Evolutionary conservation across 2,113 vertebrate species (phyloP), one percentile per base, ranked within the genome.

Genomic region (Setophaga petechia): DNA sequence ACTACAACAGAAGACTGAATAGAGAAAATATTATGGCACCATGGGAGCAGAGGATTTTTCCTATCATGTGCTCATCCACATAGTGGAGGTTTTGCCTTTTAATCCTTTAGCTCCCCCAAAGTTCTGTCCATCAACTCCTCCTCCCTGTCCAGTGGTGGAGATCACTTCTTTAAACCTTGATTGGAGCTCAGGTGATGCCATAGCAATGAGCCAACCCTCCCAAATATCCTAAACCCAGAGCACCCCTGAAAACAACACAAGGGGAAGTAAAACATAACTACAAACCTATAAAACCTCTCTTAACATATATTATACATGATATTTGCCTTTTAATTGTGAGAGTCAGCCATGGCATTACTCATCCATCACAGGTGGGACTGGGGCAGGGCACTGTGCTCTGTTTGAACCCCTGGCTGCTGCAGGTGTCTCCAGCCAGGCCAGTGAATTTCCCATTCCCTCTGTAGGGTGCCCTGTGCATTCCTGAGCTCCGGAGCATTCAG

Each of bases 391-490:
- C 18, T 23, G 72, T 15, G 86, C 76, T 90, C 27, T 30, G 33
- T 75, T 52, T 84, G 87, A 92, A 65, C 66, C 73, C 14, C 44
- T 61, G 30, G 37, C 72, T 72, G 84, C 84, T 81, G 47, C 85
- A 71, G 91, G 61, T 87, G 85, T 87, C 89, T 83, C 30, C 85
- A 85, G 15, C 44, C 88, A 49, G 7, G 59, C 74, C 59, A 84
- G 90, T 25, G 82, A 93, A 94, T 87, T 92, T 91, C 69, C 77
- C 80, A 52, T 84, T 94, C 92, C 90, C 95, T 49, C 74, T 84
- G 89, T 74, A 85, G 77, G 74, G 23, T 89, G 91, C 95, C 77
- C 93, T 76, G 25, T 44, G 76, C 84, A 95, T 95, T 95, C 93
- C 93, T 95, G 89, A 95, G 81, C 89, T 82, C 80, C 39, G 2